Evolutionary conservation across 2,113 vertebrate genomes (phyloP).

Genomic region (Dicentrarchus labrax): DNA sequence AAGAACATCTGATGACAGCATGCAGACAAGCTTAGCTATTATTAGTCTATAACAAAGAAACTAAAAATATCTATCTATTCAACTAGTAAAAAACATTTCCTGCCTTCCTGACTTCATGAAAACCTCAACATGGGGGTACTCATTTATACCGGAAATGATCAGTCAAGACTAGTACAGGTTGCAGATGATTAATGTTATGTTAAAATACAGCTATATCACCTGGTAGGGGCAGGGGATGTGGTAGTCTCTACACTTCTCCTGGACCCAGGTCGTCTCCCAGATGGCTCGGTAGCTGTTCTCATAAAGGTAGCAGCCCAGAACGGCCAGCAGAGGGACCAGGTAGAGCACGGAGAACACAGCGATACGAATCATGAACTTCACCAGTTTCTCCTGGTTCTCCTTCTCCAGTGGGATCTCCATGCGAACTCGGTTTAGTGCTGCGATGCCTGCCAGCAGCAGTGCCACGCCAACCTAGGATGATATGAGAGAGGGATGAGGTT

Average conservation of each 20-base stretch:
- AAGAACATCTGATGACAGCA: neutral
- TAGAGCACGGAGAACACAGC: constrained; percentile 98
- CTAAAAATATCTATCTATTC: neutral
- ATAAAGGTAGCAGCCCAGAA: constrained; percentile 95
- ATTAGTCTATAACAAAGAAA: neutral
- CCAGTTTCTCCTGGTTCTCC: constrained; percentile 99
- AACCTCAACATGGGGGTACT: neutral
- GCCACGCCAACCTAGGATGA: constrained; percentile 87
- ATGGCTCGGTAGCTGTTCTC: constrained; percentile 92
- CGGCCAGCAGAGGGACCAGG: constrained; percentile 94
- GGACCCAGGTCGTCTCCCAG: constrained; percentile 98
- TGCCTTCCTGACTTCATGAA: too few relatives aligned
- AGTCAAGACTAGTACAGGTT: neutral
- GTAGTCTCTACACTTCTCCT: constrained; percentile 94
- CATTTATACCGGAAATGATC: neutral
- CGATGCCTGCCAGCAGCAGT: constrained; percentile 95
- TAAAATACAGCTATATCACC: constrained; percentile 79
- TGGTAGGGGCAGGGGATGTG: constrained; percentile 97
- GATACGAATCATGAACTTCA: constrained; percentile 99
- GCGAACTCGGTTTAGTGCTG: constrained; percentile 95
- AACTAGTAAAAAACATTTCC: neutral
- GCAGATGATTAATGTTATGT: neutral
- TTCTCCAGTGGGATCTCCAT: constrained; percentile 98
- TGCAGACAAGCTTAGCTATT: neutral
- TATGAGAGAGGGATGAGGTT: neutral